These are phyloP conservation scores for Andrena fulva DNA, from an alignment of 2,888 invertebrate species.

Conservation along the genomic window DNA sequence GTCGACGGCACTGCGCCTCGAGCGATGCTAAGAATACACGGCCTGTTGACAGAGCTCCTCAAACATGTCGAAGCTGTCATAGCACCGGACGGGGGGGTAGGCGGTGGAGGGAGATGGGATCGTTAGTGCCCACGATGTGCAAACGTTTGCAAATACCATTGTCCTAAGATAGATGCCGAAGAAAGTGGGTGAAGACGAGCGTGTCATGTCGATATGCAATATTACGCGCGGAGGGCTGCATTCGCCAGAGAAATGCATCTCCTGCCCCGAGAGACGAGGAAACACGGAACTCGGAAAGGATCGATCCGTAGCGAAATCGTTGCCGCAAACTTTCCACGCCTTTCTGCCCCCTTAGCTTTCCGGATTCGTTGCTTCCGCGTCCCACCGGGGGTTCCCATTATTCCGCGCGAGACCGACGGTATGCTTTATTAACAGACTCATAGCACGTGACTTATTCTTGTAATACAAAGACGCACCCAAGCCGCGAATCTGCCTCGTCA, in stretches of 20 bases:
- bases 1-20: constrained; percentile 52
- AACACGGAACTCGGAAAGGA: constrained; percentile 21
- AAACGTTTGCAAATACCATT: constrained; percentile 60
- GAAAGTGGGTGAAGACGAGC: constrained; percentile 51
- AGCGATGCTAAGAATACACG: constrained; percentile 53
- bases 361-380: background rate
- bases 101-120: constrained; percentile 28
- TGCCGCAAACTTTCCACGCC: no score
- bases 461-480: constrained; percentile 77
- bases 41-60: constrained; percentile 49
- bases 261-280: constrained; percentile 1
- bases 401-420: constrained; percentile 40
- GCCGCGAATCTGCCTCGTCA: constrained; percentile 73
- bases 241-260: constrained; percentile 48
- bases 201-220: constrained; percentile 32
- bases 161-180: constrained; percentile 59
- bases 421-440: constrained; percentile 48
- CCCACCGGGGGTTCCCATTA: constrained; percentile 34
- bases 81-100: background rate
- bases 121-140: constrained; percentile 58
- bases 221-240: constrained; percentile 24
- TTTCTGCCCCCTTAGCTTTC: background rate
- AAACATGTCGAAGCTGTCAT: constrained; percentile 47
- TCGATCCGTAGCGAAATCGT: no score
- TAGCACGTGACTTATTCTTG: constrained; percentile 72